Evolutionary conservation across 2,888 invertebrate genomes (phyloP), one percentile per base, ranked within the genome.

Genomic region (Anarsia innoxiella): DNA sequence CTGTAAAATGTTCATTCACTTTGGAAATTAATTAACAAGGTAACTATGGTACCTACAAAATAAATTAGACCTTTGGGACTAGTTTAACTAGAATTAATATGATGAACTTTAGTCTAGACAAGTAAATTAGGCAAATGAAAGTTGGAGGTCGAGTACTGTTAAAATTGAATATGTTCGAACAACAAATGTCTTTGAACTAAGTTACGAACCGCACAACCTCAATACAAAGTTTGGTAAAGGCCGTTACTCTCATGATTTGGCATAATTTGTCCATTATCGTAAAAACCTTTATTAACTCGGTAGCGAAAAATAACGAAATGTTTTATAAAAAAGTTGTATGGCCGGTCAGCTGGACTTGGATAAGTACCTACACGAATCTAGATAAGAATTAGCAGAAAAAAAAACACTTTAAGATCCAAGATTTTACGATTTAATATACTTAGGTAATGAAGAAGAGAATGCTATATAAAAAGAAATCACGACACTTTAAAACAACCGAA

Each of bases 251-350:
- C 31, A 36, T 34, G 31, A 34, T 35, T 36, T 31, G 14, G 39
- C 23, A 44, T 45, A 48, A 45, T 45, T 45, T 41, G 12, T 9
- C 30, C 37, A 41, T 43, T 43, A 41, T 37, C 34, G 37, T 35
- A 36, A 38, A 40, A 34, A 31, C 36, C 19, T 35, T 39, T 29
- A 14, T 11, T 5, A 25, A 26, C n/a, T 25, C 30, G 6, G 23
- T 30, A 32, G 33, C 28, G 26, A 29, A 32, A 15, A 12, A 30
- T 9, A n/a, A n/a, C n/a, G n/a, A n/a, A n/a, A 12, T 12, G n/a
- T 12, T 28, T 28, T 2, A 13, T 28, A 28, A 28, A 28, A 9
- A 28, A 12, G 4, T 28, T n/a, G n/a, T n/a, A n/a, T n/a, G n/a
- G n/a, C n/a, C n/a, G n/a, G n/a, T n/a, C n/a, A n/a, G n/a, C n/a